Evolutionary conservation across 2,888 invertebrate species (phyloP).

Genomic region (Aporophyla nigra): DNA sequence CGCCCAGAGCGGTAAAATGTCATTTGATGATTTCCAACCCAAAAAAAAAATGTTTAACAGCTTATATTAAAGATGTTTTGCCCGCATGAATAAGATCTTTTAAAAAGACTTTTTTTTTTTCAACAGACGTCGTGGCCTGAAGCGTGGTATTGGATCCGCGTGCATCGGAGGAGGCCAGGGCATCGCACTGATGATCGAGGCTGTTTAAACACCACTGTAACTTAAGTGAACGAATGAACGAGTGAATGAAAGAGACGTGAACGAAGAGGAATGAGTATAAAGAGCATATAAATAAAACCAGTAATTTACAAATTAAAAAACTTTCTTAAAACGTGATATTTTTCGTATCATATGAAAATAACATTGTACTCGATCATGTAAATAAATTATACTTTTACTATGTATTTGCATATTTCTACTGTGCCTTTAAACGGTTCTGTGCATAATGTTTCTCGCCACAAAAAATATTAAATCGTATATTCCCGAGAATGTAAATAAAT

Average conservation of each 20-base stretch:
- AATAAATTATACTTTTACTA: slow-evolving; percentile 1
- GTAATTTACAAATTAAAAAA: slow-evolving; percentile 19
- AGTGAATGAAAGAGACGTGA: slow-evolving; percentile 45
- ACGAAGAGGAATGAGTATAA: slow-evolving; percentile 30
- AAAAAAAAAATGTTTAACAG: too few species aligned
- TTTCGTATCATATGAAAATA: slow-evolving; percentile 26
- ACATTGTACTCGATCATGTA: slow-evolving; percentile 8
- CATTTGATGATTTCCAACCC: too few species aligned
- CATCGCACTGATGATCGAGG: slow-evolving; percentile 97
- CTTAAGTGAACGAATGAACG: slow-evolving; percentile 46
- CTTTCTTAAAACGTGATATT: slow-evolving; percentile 18
- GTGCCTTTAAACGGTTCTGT: neutral
- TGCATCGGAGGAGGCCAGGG: slow-evolving; percentile 99
- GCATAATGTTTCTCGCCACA: neutral
- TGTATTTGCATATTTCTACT: slow-evolving; percentile 7
- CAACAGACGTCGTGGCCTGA: slow-evolving; percentile 95
- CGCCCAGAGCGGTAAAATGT: too few species aligned
- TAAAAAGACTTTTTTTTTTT: slow-evolving; percentile 19
- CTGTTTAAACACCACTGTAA: slow-evolving; percentile 86
- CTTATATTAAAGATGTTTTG: too few species aligned
- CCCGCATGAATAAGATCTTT: neutral
- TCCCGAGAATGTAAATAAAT: slow-evolving; percentile 42
- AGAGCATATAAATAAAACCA: slow-evolving; percentile 13
- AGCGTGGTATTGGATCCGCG: slow-evolving; percentile 97
- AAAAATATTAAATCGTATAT: slow-evolving; percentile 1